Base-by-base conservation (phyloP, 2,888 invertebrate species). In the Apomyelois bistriatella region DNA sequence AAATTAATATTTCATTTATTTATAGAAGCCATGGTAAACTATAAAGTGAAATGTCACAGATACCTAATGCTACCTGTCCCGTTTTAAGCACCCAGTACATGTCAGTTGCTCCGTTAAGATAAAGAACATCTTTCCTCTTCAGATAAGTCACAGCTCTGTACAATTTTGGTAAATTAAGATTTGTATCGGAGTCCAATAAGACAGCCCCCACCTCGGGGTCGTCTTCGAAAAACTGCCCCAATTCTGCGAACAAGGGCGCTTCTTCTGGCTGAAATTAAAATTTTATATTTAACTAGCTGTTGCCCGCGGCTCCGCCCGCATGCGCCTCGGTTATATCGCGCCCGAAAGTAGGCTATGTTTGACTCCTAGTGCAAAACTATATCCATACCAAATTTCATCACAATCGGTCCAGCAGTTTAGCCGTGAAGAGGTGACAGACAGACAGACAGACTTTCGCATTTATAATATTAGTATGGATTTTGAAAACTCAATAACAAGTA, bases 181-280 rank as follows among this genome's bases (percentile, higher is more conserved):
- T 84, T 42, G 86, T 74, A 60, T 92, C 92, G 40, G 90, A 82
- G 66, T 93, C 93, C 15, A 91, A 72, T 0, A 93, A 82, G n/a
- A 93, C 92, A 0, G 92, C 93, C 12, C 92, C 92, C 0, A 92
- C 79, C 17, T 87, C 84, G 1, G 73, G 71, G 53, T 92, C 85
- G 40, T 89, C 88, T 36, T 62, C 58, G 4, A 84, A 54, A 54
- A 74, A 88, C 50, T 82, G 57, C 0, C 68, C n/a, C 15, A 46
- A 15, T 46, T 32, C 32, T 6, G 2, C 10, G n/a, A 32, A 46
- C 3, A 77, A 77, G 9, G 65, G 30, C 1, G 71, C 72, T 1
- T 70, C 35, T 3, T 82, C 76, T 37, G 89, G 89, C 89, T 89
- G 60, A 2, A 61, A 58, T 48, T 1, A 35, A 46, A 41, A n/a